These are phyloP conservation scores for Thryonomys swinderianus DNA, from an alignment of 2,113 vertebrate genomes.

Conservation along the genomic window DNA sequence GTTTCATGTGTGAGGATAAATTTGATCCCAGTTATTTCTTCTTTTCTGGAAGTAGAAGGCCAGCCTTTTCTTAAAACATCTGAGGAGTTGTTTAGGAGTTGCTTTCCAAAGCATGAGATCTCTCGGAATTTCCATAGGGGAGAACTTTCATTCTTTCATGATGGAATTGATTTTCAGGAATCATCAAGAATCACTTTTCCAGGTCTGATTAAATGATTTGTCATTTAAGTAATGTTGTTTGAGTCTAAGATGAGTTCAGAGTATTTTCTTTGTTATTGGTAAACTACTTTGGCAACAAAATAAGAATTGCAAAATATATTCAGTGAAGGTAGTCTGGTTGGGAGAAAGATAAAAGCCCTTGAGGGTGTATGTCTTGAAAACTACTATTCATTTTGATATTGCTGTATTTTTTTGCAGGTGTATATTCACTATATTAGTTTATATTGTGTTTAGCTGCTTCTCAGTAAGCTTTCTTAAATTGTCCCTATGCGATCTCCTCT, in stretches of 20 bases:
- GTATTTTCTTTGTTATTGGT: slow-evolving; percentile 37
- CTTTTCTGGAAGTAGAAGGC: slow-evolving; percentile 35
- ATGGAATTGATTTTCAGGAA: slow-evolving; percentile 39
- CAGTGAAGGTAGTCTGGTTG: not conserved
- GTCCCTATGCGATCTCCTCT: not conserved
- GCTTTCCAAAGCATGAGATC: slow-evolving; percentile 20
- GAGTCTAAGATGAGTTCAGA: slow-evolving; percentile 33
- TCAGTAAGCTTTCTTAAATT: slow-evolving; percentile 35
- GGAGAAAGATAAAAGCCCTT: slow-evolving; percentile 32
- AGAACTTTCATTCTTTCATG: slow-evolving; percentile 49
- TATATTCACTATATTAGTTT: slow-evolving; percentile 30
- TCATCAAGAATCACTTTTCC: slow-evolving; percentile 38
- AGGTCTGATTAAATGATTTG: slow-evolving; percentile 54
- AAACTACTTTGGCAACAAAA: slow-evolving; percentile 51
- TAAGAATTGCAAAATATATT: slow-evolving; percentile 36
- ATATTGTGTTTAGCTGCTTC: slow-evolving; percentile 37
- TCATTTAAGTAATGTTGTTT: slow-evolving; percentile 35
- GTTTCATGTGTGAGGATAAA: not conserved
- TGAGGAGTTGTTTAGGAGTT: slow-evolving; percentile 55
- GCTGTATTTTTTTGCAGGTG: slow-evolving; percentile 21
- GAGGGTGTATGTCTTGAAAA: not conserved
- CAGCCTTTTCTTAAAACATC: slow-evolving; percentile 52
- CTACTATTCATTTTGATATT: slow-evolving; percentile 2
- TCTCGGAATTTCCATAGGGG: slow-evolving; percentile 56
- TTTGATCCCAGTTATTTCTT: not conserved